These are phyloP conservation scores for Melikaiella ostensackeni DNA, from an alignment of 2,888 invertebrate genomes.

Conservation along the genomic window DNA sequence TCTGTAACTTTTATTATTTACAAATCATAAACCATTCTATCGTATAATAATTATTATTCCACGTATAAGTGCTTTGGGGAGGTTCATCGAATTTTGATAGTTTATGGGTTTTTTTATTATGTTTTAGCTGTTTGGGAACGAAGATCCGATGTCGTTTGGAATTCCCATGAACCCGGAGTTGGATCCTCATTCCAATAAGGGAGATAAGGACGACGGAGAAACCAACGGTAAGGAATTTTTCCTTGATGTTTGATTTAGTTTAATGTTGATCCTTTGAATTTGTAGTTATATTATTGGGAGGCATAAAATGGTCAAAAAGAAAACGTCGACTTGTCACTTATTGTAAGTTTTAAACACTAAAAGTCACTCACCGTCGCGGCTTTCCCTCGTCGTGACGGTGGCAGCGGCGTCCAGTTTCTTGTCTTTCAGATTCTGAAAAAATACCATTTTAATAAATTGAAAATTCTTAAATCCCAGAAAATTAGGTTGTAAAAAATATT, in stretches of 20 bases:
- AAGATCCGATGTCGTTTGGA: conserved; percentile 76
- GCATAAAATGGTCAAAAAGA: too few relatives aligned
- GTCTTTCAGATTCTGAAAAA: too few relatives aligned
- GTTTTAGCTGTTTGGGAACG: conserved; percentile 74
- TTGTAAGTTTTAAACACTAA: too few relatives aligned
- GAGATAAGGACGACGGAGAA: conserved; percentile 67
- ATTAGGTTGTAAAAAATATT: too few relatives aligned
- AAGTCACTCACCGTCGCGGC: too few relatives aligned
- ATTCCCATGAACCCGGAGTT: conserved; percentile 74
- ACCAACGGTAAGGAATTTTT: conserved; percentile 27
- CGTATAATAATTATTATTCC: background rate
- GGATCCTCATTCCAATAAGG: conserved; percentile 63
- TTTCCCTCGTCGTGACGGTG: too few relatives aligned
- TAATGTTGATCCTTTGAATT: background rate
- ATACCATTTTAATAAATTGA: too few relatives aligned
- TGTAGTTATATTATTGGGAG: too few relatives aligned
- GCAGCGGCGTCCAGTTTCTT: too few relatives aligned
- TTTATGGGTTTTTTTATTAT: conserved; percentile 38
- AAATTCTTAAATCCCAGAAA: too few relatives aligned
- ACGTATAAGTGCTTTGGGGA: background rate
- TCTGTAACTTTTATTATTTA: conserved; percentile 1
- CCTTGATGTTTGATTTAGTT: conserved; percentile 10
- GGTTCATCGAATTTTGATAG: background rate
- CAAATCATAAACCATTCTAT: background rate
- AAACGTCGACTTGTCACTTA: too few relatives aligned